A percentile compares a stretch with the other conserved stretches of the same genome.
Evolutionary conservation across 1,140 invertebrate species (phyloP).

Genomic region (Bemisia tabaci): DNA sequence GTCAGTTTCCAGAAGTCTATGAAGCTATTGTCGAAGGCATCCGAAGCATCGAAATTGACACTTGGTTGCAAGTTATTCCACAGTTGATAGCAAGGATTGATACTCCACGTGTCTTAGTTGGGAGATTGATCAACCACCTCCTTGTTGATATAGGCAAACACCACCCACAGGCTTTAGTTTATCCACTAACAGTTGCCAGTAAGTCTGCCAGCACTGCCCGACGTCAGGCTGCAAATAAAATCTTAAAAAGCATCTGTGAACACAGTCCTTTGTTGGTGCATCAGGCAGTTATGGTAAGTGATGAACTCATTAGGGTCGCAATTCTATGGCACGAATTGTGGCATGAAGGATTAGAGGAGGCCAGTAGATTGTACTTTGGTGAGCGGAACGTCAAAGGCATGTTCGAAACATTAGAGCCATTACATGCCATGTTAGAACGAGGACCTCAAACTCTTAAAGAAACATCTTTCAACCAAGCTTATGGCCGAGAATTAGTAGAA

Average conservation of each 20-base stretch:
- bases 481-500: conserved; percentile 84
- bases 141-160: conserved; percentile 88
- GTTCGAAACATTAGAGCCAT: conserved; percentile 87
- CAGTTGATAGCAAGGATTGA: conserved; percentile 97
- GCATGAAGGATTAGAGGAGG: conserved; percentile 97
- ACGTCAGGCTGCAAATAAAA: conserved; percentile 83
- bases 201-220: conserved; percentile 82
- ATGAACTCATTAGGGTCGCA: conserved; percentile 94
- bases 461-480: conserved; percentile 89
- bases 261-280: conserved; percentile 79
- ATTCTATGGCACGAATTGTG: conserved; percentile 99
- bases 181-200: conserved; percentile 92
- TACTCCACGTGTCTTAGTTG: conserved; percentile 73
- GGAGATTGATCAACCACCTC: conserved; percentile 80
- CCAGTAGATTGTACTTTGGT: conserved; percentile 90
- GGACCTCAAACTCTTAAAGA: conserved; percentile 94
- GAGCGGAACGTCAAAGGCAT: conserved; percentile 89
- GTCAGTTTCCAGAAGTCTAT: conserved; percentile 83
- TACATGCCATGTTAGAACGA: conserved; percentile 85
- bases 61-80: conserved; percentile 98
- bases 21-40: conserved; percentile 87
- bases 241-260: conserved; percentile 89
- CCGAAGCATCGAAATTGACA: conserved; percentile 87
- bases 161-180: conserved; percentile 84
- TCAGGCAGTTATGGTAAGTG: conserved; percentile 48